Evolutionary conservation across 2,113 vertebrate genomes (phyloP).

Genomic region (Anguilla rostrata): DNA sequence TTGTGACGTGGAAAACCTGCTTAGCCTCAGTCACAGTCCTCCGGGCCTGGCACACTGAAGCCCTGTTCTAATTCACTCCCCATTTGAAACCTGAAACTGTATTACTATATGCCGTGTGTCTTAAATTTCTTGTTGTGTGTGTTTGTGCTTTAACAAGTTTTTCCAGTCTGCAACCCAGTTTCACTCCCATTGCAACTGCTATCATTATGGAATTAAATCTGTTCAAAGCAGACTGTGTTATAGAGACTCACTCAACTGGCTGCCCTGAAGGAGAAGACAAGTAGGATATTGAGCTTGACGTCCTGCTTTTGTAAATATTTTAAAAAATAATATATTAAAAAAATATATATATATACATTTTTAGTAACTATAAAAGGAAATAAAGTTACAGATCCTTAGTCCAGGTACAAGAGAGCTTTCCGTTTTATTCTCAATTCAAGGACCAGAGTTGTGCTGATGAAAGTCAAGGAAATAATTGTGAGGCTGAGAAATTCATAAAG

Average conservation of each 20-base stretch:
- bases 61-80: neutral
- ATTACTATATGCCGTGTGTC: neutral
- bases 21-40: too few species aligned
- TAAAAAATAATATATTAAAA: neutral
- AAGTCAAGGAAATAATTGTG: too few species aligned
- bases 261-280: neutral
- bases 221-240: neutral
- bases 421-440: too few species aligned
- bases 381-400: too few species aligned
- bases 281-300: neutral
- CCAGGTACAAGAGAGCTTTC: too few species aligned
- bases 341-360: neutral
- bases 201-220: neutral
- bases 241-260: neutral
- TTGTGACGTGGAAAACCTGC: neutral
- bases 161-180: neutral
- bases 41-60: too few species aligned
- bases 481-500: too few species aligned
- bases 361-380: too few species aligned
- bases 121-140: neutral
- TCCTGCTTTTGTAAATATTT: neutral
- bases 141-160: neutral
- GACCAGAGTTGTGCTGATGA: too few species aligned
- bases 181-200: neutral
- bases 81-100: conserved; percentile 1